Base-by-base conservation (phyloP, 2,797 vertebrate species). In the Aldrovandia affinis region DNA sequence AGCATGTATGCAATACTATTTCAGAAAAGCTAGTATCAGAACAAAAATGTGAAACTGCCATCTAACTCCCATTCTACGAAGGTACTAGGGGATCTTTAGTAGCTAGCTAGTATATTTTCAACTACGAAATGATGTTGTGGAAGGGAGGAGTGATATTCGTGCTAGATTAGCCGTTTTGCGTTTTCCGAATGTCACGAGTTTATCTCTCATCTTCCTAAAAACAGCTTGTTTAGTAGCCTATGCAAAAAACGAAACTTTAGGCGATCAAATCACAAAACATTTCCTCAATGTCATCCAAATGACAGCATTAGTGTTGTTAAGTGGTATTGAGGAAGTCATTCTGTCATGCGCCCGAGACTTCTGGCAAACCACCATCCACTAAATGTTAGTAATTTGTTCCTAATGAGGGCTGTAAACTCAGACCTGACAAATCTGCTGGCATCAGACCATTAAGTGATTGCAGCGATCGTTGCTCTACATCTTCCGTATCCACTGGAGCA, bases 311-410 rank as follows among this genome's bases (percentile, higher is more conserved):
- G 22, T 15, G 25, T 47, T 30, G 42, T 30, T 52, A 42, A 63
- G 0, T 39, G n/a, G 47, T 55, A 70, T 54, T 28, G 33, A 65
- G 61, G 73, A 78, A 47, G 73, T 44, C 52, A 75, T 54, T 63
- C 42, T 78, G 75, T 33, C 63, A 12, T 78, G 33, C 15, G 33
- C 33, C 8, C 14, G 6, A 20, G 36, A 28, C 65, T 12, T n/a
- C 28, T 84, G 79, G 79, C 22, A 61, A 68, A 25, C 63, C 33
- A 57, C 33, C 65, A 80, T 10, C 22, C 9, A 18, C 15, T 73
- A 84, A 84, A 84, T 84, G 63, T 63, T 47, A 75, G 68, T 81
- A 36, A 80, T 50, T 81, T 81, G 30, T 81, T 12, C 25, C 36
- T 65, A 68, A 36, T 52, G 33, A 73, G 44, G 73, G 78, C 36